Evolutionary conservation across 1,140 invertebrate species (phyloP), one percentile per base, ranked within the genome.

Genomic region (Drosophila punjabiensis): DNA sequence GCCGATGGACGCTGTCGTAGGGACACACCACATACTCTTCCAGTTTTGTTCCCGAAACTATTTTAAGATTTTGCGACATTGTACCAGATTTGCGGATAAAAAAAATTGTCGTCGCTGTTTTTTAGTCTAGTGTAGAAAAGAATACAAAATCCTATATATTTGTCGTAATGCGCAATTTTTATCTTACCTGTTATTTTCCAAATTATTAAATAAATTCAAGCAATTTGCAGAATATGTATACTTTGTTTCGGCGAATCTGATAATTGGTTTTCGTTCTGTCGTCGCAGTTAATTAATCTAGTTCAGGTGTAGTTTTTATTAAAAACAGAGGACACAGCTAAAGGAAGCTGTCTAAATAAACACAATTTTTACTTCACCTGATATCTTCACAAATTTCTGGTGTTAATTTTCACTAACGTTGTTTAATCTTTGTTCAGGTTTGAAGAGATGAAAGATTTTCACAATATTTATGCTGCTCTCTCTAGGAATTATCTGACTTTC

Each of bases 11-110:
- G 5, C 35, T 55, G 11, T 78, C 53, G 10, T 60, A 84, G 0
- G 81, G 82, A 24, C 82, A 85, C 5, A 18, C 28, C 2, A 65
- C 7, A 7, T 48, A 69, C 0, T 61, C 20, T 0, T 47, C 20
- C 3, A 10, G 14, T 9, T 33, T 33, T 1, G 58, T 18, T 5
- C 11, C 48, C 13, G 16, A 9, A 53, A 3, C 14, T 24, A 24
- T 6, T 0, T 16, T 14, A 6, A 0, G 5, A 11, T 39, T 39
- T 5, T 28, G 14, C 1, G 35, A 39, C 18, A 58, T 24, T 14
- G 9, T 56, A 24, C 3, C 3, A 28, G 1, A 28, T 5, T 28
- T 18, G 9, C 18, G 16, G 41, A 43, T 9, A 43, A 39, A 2
- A 5, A 4, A 41, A 41, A 6, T 5, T 5, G 35, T 1, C 0